Evolutionary conservation across 2,888 invertebrate genomes (phyloP), one percentile per base, ranked within the genome.

Genomic region (Parapristionchus giblindavisi): DNA sequence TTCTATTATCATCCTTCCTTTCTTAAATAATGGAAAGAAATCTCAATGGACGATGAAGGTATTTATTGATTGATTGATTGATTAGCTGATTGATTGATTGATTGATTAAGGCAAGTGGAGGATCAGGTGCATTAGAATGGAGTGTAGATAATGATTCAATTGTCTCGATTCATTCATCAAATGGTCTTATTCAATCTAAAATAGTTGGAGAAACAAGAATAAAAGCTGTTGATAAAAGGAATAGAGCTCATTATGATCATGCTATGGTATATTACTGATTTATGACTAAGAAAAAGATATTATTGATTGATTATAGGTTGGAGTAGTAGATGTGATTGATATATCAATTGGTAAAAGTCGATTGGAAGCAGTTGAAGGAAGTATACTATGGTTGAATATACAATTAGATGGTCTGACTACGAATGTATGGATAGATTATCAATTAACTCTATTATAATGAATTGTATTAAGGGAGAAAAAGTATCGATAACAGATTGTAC

Each of bases 51-150:
- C 36, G 17, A 38, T 71, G 71, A 54, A 34, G 71, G 56, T 56
- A 27, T 17, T 43, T 24, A 56, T 24, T 17, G 24, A 56, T 17
- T 56, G 11, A 17, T 56, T 56, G 6, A 24, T 56, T 8, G 17
- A 58, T 6, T 4, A 58, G 34, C 34, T 5, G n/a, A 4, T 51
- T 21, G 0, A 29, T 63, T 81, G 48, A n/a, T n/a, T n/a, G n/a
- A n/a, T n/a, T n/a, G n/a, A n/a, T n/a, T n/a, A 51, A 81, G 77
- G 81, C 80, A 3, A 79, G 76, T 24, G 86, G 86, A 40, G 86
- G 86, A 40, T 81, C 81, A 54, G 85, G 86, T 8, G 17, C 77
- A 1, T 83, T 81, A 52, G 74, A 74, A 8, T 86, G 85, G 85
- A 71, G 75, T 14, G 71, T 77, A 8, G 78, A 72, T 24, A 79